Evolutionary conservation across 2,113 vertebrate genomes (phyloP), one percentile per base, ranked within the genome.

Genomic region (Grammomys dolichurus): DNA sequence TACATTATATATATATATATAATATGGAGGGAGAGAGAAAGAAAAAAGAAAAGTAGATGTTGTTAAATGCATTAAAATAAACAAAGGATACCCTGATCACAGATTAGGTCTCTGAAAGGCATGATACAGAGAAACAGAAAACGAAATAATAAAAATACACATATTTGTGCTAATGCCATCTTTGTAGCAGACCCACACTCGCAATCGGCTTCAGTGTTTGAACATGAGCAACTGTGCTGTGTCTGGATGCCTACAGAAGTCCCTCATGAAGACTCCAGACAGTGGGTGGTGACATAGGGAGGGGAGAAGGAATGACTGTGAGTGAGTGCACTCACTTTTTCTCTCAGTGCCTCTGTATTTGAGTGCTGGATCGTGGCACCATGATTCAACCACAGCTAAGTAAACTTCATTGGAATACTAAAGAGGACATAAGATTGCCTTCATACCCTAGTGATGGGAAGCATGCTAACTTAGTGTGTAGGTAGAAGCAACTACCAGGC

Each of bases 61-160:
- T 82, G 33, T 70, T 92, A 67, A 86, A 26, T 63, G 82, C 11
- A 58, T 91, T 3, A 46, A 84, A 92, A 88, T 56, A 93, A 96
- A 84, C 3, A 1, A 86, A 91, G 60, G 48, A 10, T 16, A 17
- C 82, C 43, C 63, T 65, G 17, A 33, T 65, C 78, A 46, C 0
- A 28, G 6, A 75, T 43, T 56, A 28, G 48, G 2, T 2, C 5
- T 67, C 75, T 58, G 43, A 93, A 88, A 58, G n/a, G 1, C 28
- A 63, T 43, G 51, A 3, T 4, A 12, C 1, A 33, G 28, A 14
- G 20, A 82, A 87, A 48, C 36, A 89, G 17, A 95, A 90, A 75
- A 54, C 31, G 40, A 75, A 28, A 17, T 16, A 75, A 78, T 19
- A 6, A 7, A 69, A 51, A 80, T 40, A 77, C 85, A 93, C 20